Conservation (phyloP, 2,797 vertebrate genomes). For the Hydrolagus colliei region DNA sequence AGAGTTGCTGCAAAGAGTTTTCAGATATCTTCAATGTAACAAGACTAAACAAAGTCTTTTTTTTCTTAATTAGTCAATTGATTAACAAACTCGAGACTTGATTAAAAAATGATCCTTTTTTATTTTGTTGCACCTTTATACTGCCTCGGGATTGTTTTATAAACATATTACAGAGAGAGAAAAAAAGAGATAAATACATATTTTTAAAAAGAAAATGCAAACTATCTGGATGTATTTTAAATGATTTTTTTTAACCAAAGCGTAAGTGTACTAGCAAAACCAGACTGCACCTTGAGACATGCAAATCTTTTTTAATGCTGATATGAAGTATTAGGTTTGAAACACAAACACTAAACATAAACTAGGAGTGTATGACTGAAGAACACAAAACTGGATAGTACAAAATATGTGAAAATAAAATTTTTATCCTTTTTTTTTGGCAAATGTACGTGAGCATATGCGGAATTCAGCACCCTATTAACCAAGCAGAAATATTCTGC, state of each 20-base stretch:
- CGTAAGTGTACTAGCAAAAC: background rate
- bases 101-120: constrained; percentile 3
- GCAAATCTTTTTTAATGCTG: background rate
- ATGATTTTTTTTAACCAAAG: constrained; percentile 3
- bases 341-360: background rate
- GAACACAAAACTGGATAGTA: constrained; percentile 5
- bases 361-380: background rate
- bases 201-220: constrained; percentile 11
- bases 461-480: background rate
- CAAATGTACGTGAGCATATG: background rate
- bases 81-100: background rate
- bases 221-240: background rate
- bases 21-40: background rate
- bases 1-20: too few species aligned
- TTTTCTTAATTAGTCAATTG: background rate
- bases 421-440: background rate
- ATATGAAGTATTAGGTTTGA: background rate
- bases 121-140: constrained; percentile 22
- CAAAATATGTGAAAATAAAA: too few species aligned
- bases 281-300: constrained; percentile 1
- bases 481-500: background rate
- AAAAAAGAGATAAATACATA: constrained; percentile 13
- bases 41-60: background rate
- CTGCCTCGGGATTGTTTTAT: background rate
- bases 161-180: background rate